phyloP scores from a whole-genome alignment of 37 sponge, comb jelly and placozoan species.

The Geodia barretti region DNA sequence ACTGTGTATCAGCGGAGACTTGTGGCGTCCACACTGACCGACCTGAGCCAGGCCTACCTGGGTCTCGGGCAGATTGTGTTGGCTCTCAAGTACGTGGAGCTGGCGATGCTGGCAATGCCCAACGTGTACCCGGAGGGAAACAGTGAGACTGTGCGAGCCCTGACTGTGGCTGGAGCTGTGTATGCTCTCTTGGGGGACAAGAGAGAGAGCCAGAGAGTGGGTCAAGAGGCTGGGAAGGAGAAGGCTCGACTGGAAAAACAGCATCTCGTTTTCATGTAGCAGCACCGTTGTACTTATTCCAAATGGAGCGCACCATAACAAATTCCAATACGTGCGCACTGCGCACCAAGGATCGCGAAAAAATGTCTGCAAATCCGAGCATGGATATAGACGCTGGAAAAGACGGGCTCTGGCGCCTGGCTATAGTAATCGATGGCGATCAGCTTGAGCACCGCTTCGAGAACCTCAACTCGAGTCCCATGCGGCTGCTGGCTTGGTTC shows the following conservation, averaged over 20 bases:
- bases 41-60: constrained; percentile 72
- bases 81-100: constrained; percentile 72
- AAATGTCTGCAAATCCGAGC: too few relatives aligned
- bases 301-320: too few relatives aligned
- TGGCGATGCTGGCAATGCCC: constrained; percentile 31
- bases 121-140: constrained; percentile 43
- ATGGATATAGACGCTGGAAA: too few relatives aligned
- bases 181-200: constrained; percentile 59
- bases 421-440: background rate
- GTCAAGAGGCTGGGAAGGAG: constrained; percentile 35
- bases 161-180: constrained; percentile 50
- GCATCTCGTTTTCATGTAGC: background rate
- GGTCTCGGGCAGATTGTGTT: constrained; percentile 42
- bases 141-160: constrained; percentile 55
- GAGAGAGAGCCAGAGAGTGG: constrained; percentile 47
- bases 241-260: background rate
- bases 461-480: background rate
- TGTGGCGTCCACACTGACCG: constrained; percentile 60
- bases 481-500: background rate
- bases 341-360: too few relatives aligned
- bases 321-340: too few relatives aligned
- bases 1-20: constrained; percentile 35
- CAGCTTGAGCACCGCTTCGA: background rate
- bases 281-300: too few relatives aligned
- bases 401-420: background rate